These are phyloP conservation scores for Leucoraja erinaceus DNA, from an alignment of 2,113 vertebrate species.

Conservation along the genomic window DNA sequence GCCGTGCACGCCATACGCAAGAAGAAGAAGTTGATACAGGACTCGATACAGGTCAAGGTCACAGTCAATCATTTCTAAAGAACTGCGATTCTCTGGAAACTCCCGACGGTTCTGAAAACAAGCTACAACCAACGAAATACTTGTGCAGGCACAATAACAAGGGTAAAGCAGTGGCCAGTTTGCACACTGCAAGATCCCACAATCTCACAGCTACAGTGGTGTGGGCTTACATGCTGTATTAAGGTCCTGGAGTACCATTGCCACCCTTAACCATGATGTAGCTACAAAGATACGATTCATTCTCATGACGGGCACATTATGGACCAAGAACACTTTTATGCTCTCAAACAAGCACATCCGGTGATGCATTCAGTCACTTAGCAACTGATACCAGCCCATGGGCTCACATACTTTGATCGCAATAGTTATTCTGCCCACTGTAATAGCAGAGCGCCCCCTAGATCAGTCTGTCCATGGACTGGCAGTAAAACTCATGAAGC, in stretches of 20 bases:
- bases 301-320: too few relatives aligned
- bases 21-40: not conserved
- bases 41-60: not conserved
- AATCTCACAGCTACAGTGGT: too few relatives aligned
- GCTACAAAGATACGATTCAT: too few relatives aligned
- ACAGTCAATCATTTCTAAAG: not conserved
- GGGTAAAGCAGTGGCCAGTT: not conserved
- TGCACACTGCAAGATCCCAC: not conserved
- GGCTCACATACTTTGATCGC: not conserved
- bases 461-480: too few relatives aligned
- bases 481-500: too few relatives aligned
- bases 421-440: not conserved
- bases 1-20: too few relatives aligned
- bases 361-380: not conserved
- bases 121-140: not conserved
- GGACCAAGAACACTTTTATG: too few relatives aligned
- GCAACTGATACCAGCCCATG: not conserved
- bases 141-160: not conserved
- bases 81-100: not conserved
- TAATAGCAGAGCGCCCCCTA: too few relatives aligned
- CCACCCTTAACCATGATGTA: too few relatives aligned
- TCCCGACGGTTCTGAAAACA: not conserved
- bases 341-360: not conserved
- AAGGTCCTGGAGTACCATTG: too few relatives aligned
- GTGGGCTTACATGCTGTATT: too few relatives aligned